Conservation (phyloP, 2,797 vertebrate genomes). For the Gobio occitaniae region DNA sequence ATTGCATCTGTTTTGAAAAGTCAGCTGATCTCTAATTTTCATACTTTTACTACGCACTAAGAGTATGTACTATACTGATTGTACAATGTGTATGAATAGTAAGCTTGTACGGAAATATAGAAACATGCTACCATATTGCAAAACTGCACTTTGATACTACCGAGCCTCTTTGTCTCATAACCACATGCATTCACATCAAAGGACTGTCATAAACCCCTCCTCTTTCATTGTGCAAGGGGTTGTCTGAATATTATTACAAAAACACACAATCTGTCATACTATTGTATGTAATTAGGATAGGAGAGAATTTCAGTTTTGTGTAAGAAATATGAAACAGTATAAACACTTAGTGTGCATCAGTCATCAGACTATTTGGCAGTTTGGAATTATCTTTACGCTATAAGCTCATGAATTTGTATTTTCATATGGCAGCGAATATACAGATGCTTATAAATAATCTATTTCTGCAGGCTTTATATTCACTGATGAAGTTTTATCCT, state of each 20-base stretch:
- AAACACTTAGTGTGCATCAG: neutral
- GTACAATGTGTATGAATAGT: neutral
- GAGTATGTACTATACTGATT: neutral
- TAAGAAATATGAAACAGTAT: neutral
- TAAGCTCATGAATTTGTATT: constrained; percentile 16
- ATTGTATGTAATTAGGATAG: neutral
- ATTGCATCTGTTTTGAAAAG: neutral
- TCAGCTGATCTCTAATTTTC: neutral
- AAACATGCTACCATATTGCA: neutral
- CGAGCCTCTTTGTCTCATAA: neutral
- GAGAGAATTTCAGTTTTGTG: neutral
- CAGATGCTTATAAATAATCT: constrained; percentile 32
- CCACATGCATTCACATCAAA: neutral
- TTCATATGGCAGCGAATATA: neutral
- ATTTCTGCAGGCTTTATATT: constrained; percentile 28
- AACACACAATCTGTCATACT: neutral
- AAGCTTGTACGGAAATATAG: neutral
- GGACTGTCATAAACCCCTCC: neutral
- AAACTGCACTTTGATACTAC: neutral
- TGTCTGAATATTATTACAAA: neutral
- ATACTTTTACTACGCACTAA: neutral
- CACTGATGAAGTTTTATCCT: constrained; percentile 32
- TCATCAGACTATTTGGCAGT: neutral
- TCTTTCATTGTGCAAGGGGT: neutral
- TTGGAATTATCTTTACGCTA: neutral